Base-by-base conservation (phyloP, 2,888 invertebrate genomes). In the Archips xylosteana region DNA sequence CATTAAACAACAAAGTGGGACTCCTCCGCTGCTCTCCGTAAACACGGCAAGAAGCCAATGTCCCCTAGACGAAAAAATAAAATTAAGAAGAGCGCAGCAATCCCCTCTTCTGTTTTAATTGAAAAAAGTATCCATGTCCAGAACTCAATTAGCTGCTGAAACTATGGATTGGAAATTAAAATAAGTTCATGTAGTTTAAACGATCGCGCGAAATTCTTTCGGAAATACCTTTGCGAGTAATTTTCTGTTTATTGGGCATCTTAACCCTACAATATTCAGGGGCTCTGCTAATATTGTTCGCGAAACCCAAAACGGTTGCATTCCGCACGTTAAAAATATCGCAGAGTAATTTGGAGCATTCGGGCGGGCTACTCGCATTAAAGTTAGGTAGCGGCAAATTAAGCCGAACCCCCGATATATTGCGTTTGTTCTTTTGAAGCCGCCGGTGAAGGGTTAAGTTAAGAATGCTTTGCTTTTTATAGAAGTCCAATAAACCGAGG, bases 381-480 rank as follows among this genome's bases (percentile, higher is more conserved):
- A 90, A 91, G 91, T 92, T 92, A 87, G 88, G 90, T 87, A 89
- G 88, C 87, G 87, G 87, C 91, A 92, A 94, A 94, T 94, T 92
- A 92, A 92, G 92, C 92, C 89, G 85, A 87, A 84, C 90, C 92
- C 91, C 90, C 92, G 86, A 93, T 93, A 94, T 94, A 94, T 94
- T 94, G 93, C 92, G 92, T 94, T 94, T 94, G 94, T 94, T 94
- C 94, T 94, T 94, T 94, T 94, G 93, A 94, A 89, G 92, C 92
- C 86, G 85, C 82, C 88, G 86, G 86, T 91, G 90, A 95, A 95
- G 94, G 94, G 95, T 95, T 95, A 91, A 91, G 92, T 91, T 92
- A 94, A 95, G 94, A 94, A 94, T 94, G 94, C 94, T 92, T 92
- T 91, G 92, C 90, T 94, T 94, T 94, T 94, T 94, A 92, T 89